Evolutionary conservation across 2,113 vertebrate species (phyloP).

Genomic region (Thalassoma bifasciatum): DNA sequence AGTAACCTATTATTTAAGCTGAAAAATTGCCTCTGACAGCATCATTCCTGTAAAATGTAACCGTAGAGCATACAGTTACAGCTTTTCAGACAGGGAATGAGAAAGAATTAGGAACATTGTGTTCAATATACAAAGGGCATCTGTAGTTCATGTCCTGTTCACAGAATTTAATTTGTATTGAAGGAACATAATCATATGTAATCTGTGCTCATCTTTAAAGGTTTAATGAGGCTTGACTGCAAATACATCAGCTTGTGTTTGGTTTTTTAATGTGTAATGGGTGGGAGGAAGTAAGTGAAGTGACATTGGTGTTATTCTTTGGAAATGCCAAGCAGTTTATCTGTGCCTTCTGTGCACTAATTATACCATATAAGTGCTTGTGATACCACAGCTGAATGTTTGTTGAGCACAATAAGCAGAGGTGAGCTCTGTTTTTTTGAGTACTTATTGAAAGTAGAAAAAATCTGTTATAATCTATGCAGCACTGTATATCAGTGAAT

Average conservation of each 20-base stretch:
- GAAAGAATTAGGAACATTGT: background rate
- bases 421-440: no score
- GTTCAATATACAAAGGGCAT: constrained; percentile 1
- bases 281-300: constrained; percentile 9
- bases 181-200: constrained; percentile 38
- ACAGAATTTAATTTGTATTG: constrained; percentile 43
- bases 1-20: constrained; percentile 8
- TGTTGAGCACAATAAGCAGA: no score
- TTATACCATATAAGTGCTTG: no score
- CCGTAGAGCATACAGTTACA: background rate
- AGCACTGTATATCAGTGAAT: background rate
- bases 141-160: constrained; percentile 13
- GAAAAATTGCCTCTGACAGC: background rate
- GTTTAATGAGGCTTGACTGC: constrained; percentile 22
- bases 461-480: background rate
- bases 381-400: no score
- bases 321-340: constrained; percentile 13
- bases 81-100: constrained; percentile 8
- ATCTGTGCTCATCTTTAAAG: constrained; percentile 41
- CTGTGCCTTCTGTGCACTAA: no score
- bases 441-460: no score
- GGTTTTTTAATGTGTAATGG: constrained; percentile 16
- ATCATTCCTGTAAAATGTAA: background rate
- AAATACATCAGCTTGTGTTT: constrained; percentile 38
- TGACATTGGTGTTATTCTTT: no score